Percentiles rank a stretch among this genome's conserved stretches.
Conservation (phyloP, 2,797 vertebrate species). For the Neopelma chrysocephalum region DNA sequence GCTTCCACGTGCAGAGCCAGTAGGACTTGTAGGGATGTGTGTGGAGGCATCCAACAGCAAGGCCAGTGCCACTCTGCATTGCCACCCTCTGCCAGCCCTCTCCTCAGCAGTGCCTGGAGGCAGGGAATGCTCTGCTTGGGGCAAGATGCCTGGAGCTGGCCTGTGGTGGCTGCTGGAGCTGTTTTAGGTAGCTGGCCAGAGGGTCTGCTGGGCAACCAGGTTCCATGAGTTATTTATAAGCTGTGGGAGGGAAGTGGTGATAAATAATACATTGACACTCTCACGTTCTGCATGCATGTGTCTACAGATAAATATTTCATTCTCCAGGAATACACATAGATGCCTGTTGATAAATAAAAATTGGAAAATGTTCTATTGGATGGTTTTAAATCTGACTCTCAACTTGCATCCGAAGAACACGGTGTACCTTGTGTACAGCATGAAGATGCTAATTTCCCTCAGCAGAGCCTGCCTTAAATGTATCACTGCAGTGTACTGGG, state of each 20-base stretch:
- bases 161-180: background rate
- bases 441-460: slow-evolving; percentile 47
- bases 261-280: slow-evolving; percentile 50
- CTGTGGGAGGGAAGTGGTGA: background rate
- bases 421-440: slow-evolving; percentile 24
- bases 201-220: background rate
- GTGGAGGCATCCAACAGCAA: accelerated
- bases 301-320: slow-evolving; percentile 62
- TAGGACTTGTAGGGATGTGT: background rate
- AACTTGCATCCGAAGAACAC: slow-evolving; percentile 23
- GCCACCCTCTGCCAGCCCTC: background rate
- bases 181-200: background rate
- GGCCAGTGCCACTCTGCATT: background rate
- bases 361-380: slow-evolving; percentile 21
- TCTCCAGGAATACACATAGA: background rate
- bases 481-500: slow-evolving; percentile 2
- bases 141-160: accelerated
- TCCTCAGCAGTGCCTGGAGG: background rate
- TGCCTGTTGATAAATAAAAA: slow-evolving; percentile 59
- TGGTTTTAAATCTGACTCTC: slow-evolving; percentile 22
- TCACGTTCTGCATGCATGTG: background rate
- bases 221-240: slow-evolving; percentile 46
- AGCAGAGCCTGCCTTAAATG: slow-evolving; percentile 15
- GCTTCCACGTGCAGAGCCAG: background rate
- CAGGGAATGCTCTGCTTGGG: background rate